These are phyloP conservation scores for Platygyra sinensis DNA, from an alignment of 64 coral and sea anemone genomes.

Conservation along the genomic window DNA sequence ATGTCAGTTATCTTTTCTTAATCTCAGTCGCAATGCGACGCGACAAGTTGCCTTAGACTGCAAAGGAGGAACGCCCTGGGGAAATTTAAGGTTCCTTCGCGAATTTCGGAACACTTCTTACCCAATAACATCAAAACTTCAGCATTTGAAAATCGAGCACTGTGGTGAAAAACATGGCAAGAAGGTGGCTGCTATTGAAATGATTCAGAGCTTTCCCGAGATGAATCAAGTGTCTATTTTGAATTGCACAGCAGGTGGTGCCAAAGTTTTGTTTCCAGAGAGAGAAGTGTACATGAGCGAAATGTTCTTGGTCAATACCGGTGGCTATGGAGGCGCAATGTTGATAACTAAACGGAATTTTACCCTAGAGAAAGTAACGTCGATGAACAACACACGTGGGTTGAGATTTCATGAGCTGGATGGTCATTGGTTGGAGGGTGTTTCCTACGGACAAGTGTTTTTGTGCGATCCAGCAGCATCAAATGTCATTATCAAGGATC, in stretches of 20 bases:
- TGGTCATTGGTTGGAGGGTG: neutral
- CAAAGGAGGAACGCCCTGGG: constrained; percentile 43
- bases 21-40: neutral
- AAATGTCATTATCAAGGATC: neutral
- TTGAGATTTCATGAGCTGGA: neutral
- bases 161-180: constrained; percentile 7
- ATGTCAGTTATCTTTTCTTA: constrained; percentile 5
- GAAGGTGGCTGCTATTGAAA: neutral
- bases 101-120: neutral
- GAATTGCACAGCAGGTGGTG: constrained; percentile 1
- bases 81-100: constrained; percentile 59
- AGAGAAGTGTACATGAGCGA: neutral
- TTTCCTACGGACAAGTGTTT: neutral
- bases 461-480: neutral
- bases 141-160: constrained; percentile 13
- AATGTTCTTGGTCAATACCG: neutral
- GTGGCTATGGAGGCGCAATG: neutral
- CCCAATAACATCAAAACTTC: neutral
- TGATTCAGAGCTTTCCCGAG: neutral
- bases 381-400: neutral
- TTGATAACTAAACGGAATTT: neutral
- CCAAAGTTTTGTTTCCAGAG: neutral
- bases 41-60: neutral
- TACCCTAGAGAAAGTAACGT: neutral
- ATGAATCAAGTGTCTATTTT: neutral